phyloP scores from a whole-genome alignment of 1,140 invertebrate species.

The Bathynomus jamesi region DNA sequence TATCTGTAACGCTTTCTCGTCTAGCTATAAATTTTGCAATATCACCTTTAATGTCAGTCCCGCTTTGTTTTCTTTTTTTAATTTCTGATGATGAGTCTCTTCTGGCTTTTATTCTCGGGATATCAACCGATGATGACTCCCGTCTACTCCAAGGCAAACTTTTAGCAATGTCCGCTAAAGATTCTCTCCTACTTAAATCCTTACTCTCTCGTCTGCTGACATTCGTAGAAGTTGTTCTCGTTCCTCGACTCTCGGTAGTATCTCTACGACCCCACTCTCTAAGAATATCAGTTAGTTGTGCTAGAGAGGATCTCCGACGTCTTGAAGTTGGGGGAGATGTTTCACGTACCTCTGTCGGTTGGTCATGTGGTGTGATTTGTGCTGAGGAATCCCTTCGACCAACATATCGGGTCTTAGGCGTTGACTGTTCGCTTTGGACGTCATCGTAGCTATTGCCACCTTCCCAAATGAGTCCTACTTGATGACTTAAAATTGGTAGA shows the following conservation, averaged over 20 bases:
- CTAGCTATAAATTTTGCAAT: conserved; percentile 35
- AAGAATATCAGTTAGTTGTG: conserved; percentile 76
- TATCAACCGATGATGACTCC: conserved; percentile 39
- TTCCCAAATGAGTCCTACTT: conserved; percentile 85
- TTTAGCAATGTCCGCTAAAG: conserved; percentile 69
- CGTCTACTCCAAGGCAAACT: conserved; percentile 41
- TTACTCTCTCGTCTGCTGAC: conserved; percentile 27
- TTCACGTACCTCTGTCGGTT: conserved; percentile 42
- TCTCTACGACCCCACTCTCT: conserved; percentile 69
- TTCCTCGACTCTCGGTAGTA: conserved; percentile 22
- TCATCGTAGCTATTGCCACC: conserved; percentile 89
- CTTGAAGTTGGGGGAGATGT: conserved; percentile 49
- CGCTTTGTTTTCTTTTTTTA: conserved; percentile 31
- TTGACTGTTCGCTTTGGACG: conserved; percentile 53
- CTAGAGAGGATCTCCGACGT: conserved; percentile 68
- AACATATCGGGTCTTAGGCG: conserved; percentile 36
- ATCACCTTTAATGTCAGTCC: conserved; percentile 28
- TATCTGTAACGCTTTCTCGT: conserved; percentile 34
- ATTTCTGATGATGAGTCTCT: conserved; percentile 32
- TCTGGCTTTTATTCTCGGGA: conserved; percentile 32
- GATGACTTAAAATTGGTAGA: conserved; percentile 83
- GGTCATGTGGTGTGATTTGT: conserved; percentile 72
- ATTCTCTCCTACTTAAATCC: conserved; percentile 63
- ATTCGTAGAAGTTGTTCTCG: conserved; percentile 25
- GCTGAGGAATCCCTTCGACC: conserved; percentile 76